Percentiles rank a stretch among this genome's conserved stretches.
phyloP scores from a whole-genome alignment of 2,888 invertebrate species.

The Aleiodes alternator region DNA sequence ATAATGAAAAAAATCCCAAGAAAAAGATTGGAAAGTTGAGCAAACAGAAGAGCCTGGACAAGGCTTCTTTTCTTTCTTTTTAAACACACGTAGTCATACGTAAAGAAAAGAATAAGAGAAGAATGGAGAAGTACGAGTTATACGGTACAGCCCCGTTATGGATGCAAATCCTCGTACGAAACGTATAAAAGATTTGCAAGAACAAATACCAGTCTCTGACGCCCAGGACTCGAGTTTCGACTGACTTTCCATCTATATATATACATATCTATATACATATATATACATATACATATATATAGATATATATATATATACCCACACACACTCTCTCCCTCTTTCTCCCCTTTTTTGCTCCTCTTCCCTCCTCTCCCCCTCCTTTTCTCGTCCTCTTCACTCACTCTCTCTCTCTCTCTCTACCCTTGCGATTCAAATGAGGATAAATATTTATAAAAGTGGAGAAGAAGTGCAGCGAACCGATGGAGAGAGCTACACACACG shows the following conservation, averaged over 20 bases:
- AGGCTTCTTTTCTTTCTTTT: constrained; percentile 4
- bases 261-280: neutral
- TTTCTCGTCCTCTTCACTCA: constrained; percentile 8
- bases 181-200: constrained; percentile 71
- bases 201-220: constrained; percentile 66
- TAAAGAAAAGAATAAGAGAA: constrained; percentile 48
- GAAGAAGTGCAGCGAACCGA: constrained; percentile 60
- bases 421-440: constrained; percentile 71
- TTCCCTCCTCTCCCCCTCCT: neutral
- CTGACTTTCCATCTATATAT: constrained; percentile 29
- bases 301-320: no score
- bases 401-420: constrained; percentile 41
- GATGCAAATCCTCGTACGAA: constrained; percentile 70
- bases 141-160: constrained; percentile 58
- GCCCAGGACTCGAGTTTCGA: constrained; percentile 34
- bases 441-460: constrained; percentile 73
- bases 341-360: constrained; percentile 25
- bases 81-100: constrained; percentile 29
- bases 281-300: no score
- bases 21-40: constrained; percentile 28
- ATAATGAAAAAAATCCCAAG: neutral
- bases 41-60: constrained; percentile 39
- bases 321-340: constrained; percentile 3
- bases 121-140: constrained; percentile 53
- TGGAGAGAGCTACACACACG: constrained; percentile 51